Conservation (phyloP, 2,888 invertebrate species). For the Melieria omissa region DNA sequence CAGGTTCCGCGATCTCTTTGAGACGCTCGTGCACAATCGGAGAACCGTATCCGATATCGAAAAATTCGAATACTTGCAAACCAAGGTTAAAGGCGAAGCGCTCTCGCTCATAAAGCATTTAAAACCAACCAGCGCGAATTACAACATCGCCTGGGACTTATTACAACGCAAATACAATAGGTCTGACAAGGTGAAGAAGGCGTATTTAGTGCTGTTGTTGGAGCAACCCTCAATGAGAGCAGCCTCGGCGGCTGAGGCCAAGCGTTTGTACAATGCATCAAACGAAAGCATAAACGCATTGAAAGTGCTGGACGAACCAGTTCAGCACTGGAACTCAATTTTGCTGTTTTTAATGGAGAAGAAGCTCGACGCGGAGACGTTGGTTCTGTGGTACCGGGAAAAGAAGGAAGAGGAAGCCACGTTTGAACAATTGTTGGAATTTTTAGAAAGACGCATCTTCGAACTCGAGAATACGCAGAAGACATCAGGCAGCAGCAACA, state of each 20-base stretch:
- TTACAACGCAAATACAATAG: slow-evolving; percentile 39
- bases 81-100: slow-evolving; percentile 38
- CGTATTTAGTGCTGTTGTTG: slow-evolving; percentile 30
- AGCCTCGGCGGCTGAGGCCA: slow-evolving; percentile 27
- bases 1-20: slow-evolving; percentile 35
- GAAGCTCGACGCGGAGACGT: slow-evolving; percentile 33
- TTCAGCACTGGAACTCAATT: slow-evolving; percentile 30
- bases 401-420: slow-evolving; percentile 37
- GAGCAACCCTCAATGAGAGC: slow-evolving; percentile 26
- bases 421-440: slow-evolving; percentile 30
- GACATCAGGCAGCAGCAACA: too few relatives aligned
- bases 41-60: slow-evolving; percentile 33
- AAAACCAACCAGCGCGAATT: slow-evolving; percentile 36
- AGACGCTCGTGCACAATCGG: slow-evolving; percentile 28
- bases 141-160: slow-evolving; percentile 38
- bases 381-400: slow-evolving; percentile 39
- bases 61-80: slow-evolving; percentile 38
- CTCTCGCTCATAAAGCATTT: slow-evolving; percentile 39
- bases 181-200: slow-evolving; percentile 31
- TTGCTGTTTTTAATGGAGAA: slow-evolving; percentile 34
- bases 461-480: slow-evolving; percentile 30
- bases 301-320: slow-evolving; percentile 26
- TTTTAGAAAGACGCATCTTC: slow-evolving; percentile 33
- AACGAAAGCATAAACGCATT: slow-evolving; percentile 32
- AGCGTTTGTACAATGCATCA: slow-evolving; percentile 31